Percentiles rank a stretch among this genome's conserved stretches.
These are phyloP conservation scores for Cebus imitator DNA, from an alignment of 2,113 vertebrate species.

Conservation along the genomic window DNA sequence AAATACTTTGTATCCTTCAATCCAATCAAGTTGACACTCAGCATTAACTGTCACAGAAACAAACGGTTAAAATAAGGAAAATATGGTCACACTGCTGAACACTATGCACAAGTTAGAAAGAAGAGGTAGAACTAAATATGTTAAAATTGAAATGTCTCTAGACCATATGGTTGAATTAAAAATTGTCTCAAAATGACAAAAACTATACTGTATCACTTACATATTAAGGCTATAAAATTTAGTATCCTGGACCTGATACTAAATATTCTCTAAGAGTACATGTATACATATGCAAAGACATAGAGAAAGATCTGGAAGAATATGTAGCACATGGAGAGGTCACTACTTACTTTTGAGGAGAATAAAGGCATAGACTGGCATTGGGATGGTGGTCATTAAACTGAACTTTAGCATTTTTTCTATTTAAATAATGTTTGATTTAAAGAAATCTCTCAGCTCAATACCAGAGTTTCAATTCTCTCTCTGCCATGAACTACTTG, in stretches of 20 bases:
- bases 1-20: no score
- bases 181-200: neutral
- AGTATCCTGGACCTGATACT: neutral
- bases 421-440: neutral
- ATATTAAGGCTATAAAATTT: constrained; percentile 25
- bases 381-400: neutral
- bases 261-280: neutral
- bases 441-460: neutral
- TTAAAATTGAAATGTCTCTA: neutral
- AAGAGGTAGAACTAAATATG: neutral
- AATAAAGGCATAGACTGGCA: neutral
- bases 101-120: neutral
- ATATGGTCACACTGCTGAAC: neutral
- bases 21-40: no score
- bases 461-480: neutral
- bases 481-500: neutral
- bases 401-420: neutral
- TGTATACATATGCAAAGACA: neutral
- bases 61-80: constrained; percentile 2
- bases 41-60: neutral
- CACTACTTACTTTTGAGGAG: neutral
- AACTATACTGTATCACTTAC: neutral
- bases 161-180: constrained; percentile 9
- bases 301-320: neutral
- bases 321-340: neutral